These are phyloP conservation scores for Bombus difficillimus DNA, from an alignment of 1,140 invertebrate genomes.

Conservation along the genomic window DNA sequence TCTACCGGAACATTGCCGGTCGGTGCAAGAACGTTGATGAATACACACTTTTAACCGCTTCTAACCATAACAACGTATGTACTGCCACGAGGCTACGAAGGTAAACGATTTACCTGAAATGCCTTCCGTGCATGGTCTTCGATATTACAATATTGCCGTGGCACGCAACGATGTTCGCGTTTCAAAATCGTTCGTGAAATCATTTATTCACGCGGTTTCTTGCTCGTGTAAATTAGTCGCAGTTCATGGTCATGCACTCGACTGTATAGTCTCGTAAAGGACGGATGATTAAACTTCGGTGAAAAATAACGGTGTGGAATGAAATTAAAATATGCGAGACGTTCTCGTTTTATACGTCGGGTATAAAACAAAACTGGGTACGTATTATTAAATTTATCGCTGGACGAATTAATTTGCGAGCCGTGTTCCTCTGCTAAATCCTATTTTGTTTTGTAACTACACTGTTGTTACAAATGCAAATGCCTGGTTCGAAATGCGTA, in stretches of 20 bases:
- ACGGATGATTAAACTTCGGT: neutral
- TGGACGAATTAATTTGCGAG: slow-evolving; percentile 23
- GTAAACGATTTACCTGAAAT: neutral
- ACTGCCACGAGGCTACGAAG: neutral
- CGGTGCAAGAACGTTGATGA: neutral
- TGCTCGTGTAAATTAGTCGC: slow-evolving; percentile 10
- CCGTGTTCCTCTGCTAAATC: neutral
- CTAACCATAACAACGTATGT: neutral
- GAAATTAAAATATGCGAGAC: slow-evolving; percentile 7
- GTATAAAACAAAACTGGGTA: neutral
- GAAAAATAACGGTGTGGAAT: neutral
- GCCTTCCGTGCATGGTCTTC: neutral
- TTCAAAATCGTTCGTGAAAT: slow-evolving; percentile 1
- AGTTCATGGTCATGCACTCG: slow-evolving; percentile 5
- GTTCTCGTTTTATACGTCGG: neutral
- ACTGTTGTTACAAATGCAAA: slow-evolving; percentile 18
- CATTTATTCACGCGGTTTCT: neutral
- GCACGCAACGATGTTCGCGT: slow-evolving; percentile 14
- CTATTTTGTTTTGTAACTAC: neutral
- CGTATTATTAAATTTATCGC: neutral
- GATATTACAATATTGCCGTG: neutral
- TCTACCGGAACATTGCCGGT: neutral
- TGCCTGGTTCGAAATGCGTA: neutral
- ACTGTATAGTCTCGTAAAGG: neutral
- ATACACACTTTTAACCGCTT: neutral